A percentile compares a stretch with the other conserved stretches of the same genome.
Conservation (phyloP, 2,888 invertebrate genomes). For the Neoscelio sp. region DNA sequence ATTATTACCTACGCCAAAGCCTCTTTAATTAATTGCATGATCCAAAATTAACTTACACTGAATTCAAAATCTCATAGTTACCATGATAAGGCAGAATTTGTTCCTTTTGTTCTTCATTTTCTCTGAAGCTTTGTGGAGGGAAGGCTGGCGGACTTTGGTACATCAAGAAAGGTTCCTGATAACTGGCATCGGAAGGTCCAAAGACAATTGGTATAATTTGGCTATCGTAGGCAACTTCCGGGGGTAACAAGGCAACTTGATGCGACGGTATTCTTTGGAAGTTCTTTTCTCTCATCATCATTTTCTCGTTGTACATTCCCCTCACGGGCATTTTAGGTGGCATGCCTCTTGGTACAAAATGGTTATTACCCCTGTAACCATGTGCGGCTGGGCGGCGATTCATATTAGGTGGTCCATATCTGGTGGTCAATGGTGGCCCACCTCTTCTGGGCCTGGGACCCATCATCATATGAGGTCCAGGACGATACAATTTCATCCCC, state of each 20-base stretch:
- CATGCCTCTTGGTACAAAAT: background rate
- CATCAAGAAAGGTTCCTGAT: conserved; percentile 10
- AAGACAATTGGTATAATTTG: conserved; percentile 70
- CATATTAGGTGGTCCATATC: conserved; percentile 14
- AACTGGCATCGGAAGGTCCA: conserved; percentile 45
- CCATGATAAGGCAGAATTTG: conserved; percentile 12
- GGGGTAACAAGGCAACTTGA: conserved; percentile 68
- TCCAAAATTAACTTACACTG: conserved; percentile 32
- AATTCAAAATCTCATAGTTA: no score
- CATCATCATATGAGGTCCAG: conserved; percentile 10
- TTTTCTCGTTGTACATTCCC: conserved; percentile 31
- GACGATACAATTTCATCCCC: conserved; percentile 2
- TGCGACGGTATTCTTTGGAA: conserved; percentile 67
- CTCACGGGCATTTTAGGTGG: conserved; percentile 4
- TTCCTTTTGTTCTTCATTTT: conserved; percentile 16
- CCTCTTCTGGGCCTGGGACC: conserved; percentile 25
- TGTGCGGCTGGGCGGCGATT: no score
- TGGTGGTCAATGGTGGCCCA: background rate
- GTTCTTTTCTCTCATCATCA: conserved; percentile 46
- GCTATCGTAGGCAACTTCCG: conserved; percentile 71
- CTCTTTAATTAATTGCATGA: background rate
- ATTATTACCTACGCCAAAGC: background rate
- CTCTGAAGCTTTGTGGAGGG: conserved; percentile 27
- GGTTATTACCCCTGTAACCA: no score
- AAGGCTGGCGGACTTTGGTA: conserved; percentile 33